Base-by-base conservation (phyloP, 2,888 invertebrate genomes). In the Volucella zonaria region DNA sequence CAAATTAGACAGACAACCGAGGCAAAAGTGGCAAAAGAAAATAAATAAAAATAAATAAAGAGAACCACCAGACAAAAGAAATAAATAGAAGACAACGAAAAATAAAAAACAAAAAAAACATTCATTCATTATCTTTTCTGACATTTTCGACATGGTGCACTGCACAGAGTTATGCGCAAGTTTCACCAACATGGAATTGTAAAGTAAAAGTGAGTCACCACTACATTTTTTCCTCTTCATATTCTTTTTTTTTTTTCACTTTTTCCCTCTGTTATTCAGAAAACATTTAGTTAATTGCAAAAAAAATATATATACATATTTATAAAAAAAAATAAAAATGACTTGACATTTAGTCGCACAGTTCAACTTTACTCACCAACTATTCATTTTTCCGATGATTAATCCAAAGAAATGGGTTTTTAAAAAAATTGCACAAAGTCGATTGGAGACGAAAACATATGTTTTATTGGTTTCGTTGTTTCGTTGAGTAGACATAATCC, bases 101-200 rank as follows among this genome's bases (percentile, higher is more conserved):
- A 42, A 47, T 12, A 47, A 66, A 42, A n/a, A n/a, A n/a, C n/a
- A n/a, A n/a, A 52, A 43, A 11, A 61, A 61, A 31, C 77, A 71
- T 76, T 83, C 79, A 83, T 76, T 83, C 75, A 83, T 76, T 79
- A 71, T 83, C 79, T 61, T 58, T 76, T 79, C 54, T 79, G 79
- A 79, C 79, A 83, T 75, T 83, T 79, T 66, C 79, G 71, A 59
- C 38, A 71, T 76, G 64, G 71, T 75, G 51, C 56, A 66, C 59
- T 79, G 83, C 66, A 64, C 64, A 62, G 58, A 70, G 54, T 61
- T 70, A 23, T 23, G 83, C 83, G 83, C 83, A 83, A 76, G 83
- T 83, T 83, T 83, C 79, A 83, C 79, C 83, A 83, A 79, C 70
- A 47, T 51, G 23, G 49, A 47, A 45, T 47, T 47, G 23, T 62